phyloP scores from a whole-genome alignment of 1,140 invertebrate genomes.

The Platorchestia sp. region DNA sequence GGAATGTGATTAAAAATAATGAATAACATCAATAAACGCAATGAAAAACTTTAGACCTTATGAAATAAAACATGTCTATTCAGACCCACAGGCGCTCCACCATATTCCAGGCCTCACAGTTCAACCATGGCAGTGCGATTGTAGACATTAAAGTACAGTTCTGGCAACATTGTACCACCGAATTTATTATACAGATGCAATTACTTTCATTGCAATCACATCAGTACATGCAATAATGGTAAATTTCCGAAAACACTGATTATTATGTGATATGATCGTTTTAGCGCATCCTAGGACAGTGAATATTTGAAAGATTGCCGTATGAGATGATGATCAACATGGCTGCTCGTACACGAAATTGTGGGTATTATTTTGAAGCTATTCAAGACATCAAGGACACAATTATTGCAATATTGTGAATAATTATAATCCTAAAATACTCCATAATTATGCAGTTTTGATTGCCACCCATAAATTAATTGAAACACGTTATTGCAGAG shows the following conservation, averaged over 20 bases:
- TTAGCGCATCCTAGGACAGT: neutral
- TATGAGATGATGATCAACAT: conserved; percentile 2
- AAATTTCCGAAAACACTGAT: neutral
- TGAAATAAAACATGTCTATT: neutral
- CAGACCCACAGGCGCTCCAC: neutral
- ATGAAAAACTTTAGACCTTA: neutral
- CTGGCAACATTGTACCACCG: neutral
- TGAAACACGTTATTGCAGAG: neutral
- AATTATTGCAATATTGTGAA: neutral
- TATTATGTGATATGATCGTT: neutral
- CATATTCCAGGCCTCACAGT: neutral
- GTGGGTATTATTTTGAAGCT: neutral
- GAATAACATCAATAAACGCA: neutral
- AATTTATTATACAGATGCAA: neutral
- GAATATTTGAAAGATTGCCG: conserved; percentile 7
- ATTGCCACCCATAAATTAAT: neutral
- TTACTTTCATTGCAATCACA: neutral
- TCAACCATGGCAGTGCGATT: conserved; percentile 9
- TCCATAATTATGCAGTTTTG: neutral
- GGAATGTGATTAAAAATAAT: neutral
- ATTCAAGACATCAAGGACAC: neutral
- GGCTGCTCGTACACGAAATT: neutral
- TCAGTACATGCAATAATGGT: neutral
- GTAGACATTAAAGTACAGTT: neutral
- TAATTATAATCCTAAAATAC: neutral